phyloP scores from a whole-genome alignment of 2,888 invertebrate genomes.

The Ceramica pisi region DNA sequence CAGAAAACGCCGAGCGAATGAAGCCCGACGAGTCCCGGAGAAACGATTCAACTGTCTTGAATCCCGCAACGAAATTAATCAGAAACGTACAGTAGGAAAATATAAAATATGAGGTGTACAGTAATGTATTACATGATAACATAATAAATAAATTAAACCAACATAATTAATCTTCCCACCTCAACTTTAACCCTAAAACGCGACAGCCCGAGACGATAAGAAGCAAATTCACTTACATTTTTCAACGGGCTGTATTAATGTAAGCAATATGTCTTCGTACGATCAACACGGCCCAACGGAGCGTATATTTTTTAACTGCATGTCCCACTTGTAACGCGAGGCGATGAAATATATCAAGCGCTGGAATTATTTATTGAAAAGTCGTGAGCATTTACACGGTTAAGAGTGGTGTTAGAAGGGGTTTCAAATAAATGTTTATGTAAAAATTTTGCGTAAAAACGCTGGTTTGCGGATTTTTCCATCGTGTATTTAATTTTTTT shows the following conservation, averaged over 20 bases:
- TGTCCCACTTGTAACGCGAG: conserved; percentile 45
- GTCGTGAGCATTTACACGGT: conserved; percentile 45
- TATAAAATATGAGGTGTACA: too few species aligned
- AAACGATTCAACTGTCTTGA: too few species aligned
- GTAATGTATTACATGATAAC: too few species aligned
- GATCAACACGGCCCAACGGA: conserved; percentile 59
- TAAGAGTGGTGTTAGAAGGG: conserved; percentile 38
- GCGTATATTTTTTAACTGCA: conserved; percentile 60
- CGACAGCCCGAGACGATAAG: conserved; percentile 37
- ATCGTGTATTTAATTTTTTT: too few species aligned
- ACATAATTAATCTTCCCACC: conserved; percentile 24
- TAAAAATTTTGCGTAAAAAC: not conserved
- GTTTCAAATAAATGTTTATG: conserved; percentile 39
- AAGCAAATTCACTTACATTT: conserved; percentile 65
- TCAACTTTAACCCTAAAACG: conserved; percentile 25
- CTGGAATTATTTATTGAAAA: conserved; percentile 59
- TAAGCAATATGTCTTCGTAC: conserved; percentile 64
- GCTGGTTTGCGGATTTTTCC: not conserved
- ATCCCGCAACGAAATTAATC: too few species aligned
- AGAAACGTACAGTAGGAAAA: too few species aligned
- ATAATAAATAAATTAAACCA: too few species aligned
- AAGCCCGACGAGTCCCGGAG: too few species aligned
- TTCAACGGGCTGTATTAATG: conserved; percentile 62
- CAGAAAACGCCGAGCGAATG: too few species aligned
- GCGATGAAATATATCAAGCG: conserved; percentile 63